Evolutionary conservation across 2,888 invertebrate genomes (phyloP), one percentile per base, ranked within the genome.

Genomic region (Ichneumoninae sp.): DNA sequence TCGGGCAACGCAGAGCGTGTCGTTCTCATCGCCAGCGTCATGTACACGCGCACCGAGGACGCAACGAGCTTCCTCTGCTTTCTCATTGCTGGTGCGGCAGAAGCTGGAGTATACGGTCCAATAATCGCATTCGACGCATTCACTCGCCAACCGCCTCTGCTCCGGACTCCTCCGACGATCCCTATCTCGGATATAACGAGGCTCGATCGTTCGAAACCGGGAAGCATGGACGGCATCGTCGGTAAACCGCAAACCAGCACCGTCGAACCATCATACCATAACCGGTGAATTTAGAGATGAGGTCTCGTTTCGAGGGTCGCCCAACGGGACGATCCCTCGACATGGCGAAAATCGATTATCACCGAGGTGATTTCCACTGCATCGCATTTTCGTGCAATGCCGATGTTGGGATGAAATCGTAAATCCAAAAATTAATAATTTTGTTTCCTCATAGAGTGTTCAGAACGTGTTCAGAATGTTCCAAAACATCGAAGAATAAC

Each of bases 81-180:
- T 44, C 73, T 68, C 77, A 47, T 50, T 68, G 68, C 40, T 68
- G 82, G 52, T 47, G 63, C 52, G 65, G 19, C 68, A 73, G 73
- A 30, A 68, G 66, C 66, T n/a, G 13, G 16, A 50, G 47, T 73
- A 73, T 66, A 69, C 57, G 73, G 60, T 69, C 82, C 77, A 69
- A 78, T 83, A 78, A 83, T 78, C 44, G 68, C 60, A 52, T 78
- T 73, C 73, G 68, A 83, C 57, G 73, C 73, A 73, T 78, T 78
- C 60, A 78, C 73, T 82, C 77, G 60, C 70, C 40, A 44, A 63
- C 69, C 33, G 60, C 73, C 54, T 44, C 60, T 22, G 13, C 47
- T 74, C 44, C 33, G 10, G n/a, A 40, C 57, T 44, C 60, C 33
- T 47, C 22, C 57, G 50, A 74, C 54, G 73, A 80, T 80, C 47